Evolutionary conservation across 2,797 vertebrate species (phyloP), one percentile per base, ranked within the genome.

Genomic region (Geotria australis): DNA sequence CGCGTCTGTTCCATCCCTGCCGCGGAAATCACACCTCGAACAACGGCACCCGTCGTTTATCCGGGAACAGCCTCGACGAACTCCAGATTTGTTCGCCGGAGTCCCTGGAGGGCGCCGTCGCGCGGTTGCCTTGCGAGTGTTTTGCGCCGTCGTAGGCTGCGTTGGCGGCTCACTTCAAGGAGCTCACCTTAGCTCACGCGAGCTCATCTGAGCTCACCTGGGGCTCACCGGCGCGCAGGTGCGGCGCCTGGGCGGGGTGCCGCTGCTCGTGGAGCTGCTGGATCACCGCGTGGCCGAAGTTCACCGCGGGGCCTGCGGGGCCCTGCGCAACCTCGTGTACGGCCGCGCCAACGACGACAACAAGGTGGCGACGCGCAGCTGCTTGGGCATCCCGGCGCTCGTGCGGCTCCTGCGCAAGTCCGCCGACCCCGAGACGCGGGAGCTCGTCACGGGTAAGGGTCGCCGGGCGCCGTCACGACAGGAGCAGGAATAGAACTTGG

Each of bases 251-350:
- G 89, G 89, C 1, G 89, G 89, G 57, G 83, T 96, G 65, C 89
- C 91, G 57, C 77, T 96, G 62, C 71, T 96, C 68, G 85, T 95
- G 62, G 89, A 96, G 69, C 73, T 96, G 2, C 69, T 96, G 68
- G 89, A 96, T 63, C 86, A 96, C 75, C 76, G 89, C 66, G 88
- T 95, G 86, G 81, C 78, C 1, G 89, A 96, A 73, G 89, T 96
- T 61, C 89, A 96, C 72, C 80, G 89, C 57, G 94, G 89, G 64
- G 89, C 89, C 68, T 96, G 89, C 58, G 89, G 89, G 62, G 89
- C 88, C 24, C 66, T 96, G 71, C 79, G 89, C 63, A 96, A 96
- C 65, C 70, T 96, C 64, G 89, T 96, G 1, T 96, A 94, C 3
- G 89, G 89, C 60, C 95, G 95, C 53, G 86, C 85, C 66, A 96